phyloP scores from a whole-genome alignment of 2,113 vertebrate genomes.

The Pavo muticus region DNA sequence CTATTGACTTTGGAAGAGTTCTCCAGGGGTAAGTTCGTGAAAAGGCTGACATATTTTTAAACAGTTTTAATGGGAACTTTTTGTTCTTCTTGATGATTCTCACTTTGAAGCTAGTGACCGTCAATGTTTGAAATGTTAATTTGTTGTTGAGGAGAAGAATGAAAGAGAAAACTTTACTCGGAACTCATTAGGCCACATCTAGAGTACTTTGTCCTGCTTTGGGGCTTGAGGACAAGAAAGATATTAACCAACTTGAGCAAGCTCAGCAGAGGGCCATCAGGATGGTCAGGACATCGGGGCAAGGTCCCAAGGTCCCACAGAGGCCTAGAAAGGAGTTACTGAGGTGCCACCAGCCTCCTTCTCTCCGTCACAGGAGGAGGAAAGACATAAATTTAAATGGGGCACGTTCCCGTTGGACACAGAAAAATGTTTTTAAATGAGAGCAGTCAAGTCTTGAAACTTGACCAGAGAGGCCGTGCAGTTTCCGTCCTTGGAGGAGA shows the following conservation, averaged over 20 bases:
- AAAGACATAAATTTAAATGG: not conserved
- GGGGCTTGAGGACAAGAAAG: not conserved
- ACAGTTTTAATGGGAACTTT: not conserved
- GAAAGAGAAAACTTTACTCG: not conserved
- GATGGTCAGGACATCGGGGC: not conserved
- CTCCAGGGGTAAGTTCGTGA: not conserved
- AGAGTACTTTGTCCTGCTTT: not conserved
- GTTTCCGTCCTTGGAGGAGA: not conserved
- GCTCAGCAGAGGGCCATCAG: not conserved
- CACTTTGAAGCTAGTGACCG: not conserved
- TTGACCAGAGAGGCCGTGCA: accelerated
- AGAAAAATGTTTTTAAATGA: accelerated
- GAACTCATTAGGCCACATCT: not conserved
- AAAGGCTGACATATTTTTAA: constrained; percentile 19
- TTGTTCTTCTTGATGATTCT: not conserved
- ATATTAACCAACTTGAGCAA: not conserved
- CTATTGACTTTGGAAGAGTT: not conserved
- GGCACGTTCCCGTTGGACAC: not conserved
- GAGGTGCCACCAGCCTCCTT: not conserved
- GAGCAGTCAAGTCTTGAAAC: not conserved
- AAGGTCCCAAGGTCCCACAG: not conserved
- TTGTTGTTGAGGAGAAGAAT: not conserved
- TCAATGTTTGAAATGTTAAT: not conserved
- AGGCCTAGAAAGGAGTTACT: not conserved
- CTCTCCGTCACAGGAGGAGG: not conserved